These are phyloP conservation scores for Xiphydria camelus DNA, from an alignment of 2,888 invertebrate genomes.

Conservation along the genomic window DNA sequence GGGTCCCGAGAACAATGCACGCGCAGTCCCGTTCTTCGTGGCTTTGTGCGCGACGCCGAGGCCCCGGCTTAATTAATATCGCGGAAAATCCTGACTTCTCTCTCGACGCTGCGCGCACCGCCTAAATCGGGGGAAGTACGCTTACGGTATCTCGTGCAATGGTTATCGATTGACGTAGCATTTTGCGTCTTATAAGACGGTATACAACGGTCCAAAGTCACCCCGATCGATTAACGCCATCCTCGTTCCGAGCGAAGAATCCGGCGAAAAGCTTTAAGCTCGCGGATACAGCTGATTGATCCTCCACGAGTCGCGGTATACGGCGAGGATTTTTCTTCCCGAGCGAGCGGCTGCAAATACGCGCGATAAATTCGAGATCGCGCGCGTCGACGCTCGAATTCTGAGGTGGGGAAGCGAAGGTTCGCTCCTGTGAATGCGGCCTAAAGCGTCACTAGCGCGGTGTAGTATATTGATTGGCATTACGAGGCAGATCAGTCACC, in stretches of 20 bases:
- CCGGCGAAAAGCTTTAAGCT: too few species aligned
- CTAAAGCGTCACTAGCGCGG: slow-evolving; percentile 7
- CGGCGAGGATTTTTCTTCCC: background rate
- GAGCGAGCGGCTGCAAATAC: background rate
- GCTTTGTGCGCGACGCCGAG: slow-evolving; percentile 24
- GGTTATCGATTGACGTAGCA: too few species aligned
- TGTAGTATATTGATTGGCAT: slow-evolving; percentile 37
- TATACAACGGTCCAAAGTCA: too few species aligned
- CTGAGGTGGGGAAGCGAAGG: background rate
- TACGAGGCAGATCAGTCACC: slow-evolving; percentile 39
- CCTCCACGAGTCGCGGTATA: too few species aligned
- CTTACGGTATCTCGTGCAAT: too few species aligned
- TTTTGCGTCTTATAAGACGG: too few species aligned
- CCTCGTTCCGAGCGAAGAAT: too few species aligned
- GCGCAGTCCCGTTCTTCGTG: slow-evolving; percentile 8
- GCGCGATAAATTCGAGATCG: background rate
- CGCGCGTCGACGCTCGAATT: background rate
- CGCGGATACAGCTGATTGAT: too few species aligned
- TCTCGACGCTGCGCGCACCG: too few species aligned
- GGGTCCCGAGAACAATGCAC: slow-evolving; percentile 6
- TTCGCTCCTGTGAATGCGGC: background rate
- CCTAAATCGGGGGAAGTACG: too few species aligned
- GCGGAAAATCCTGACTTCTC: too few species aligned
- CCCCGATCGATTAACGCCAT: too few species aligned
- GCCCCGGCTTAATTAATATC: slow-evolving; percentile 36